A percentile compares a stretch with the other conserved stretches of the same genome.
Conservation (phyloP, 64 coral and sea anemone genomes). For the Pocillopora damicornis region DNA sequence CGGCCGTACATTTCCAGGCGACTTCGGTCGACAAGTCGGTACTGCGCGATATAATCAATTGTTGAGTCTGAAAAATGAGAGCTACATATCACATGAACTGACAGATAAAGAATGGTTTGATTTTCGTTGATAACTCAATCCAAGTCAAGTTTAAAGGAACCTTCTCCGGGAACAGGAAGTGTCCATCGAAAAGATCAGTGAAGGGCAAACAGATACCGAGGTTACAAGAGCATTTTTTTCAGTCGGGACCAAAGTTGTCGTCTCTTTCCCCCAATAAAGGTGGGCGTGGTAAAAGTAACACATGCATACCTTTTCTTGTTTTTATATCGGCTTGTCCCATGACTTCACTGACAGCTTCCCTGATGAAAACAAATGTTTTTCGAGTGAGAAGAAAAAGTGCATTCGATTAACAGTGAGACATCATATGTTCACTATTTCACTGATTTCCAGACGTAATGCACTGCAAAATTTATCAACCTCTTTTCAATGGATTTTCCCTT, state of each 20-base stretch:
- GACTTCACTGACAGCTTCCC: constrained; percentile 56
- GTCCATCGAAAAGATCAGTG: too few species aligned
- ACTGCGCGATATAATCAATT: constrained; percentile 81
- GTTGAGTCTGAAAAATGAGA: constrained; percentile 56
- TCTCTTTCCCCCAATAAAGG: too few species aligned
- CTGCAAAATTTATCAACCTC: too few species aligned
- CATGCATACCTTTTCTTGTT: constrained; percentile 48
- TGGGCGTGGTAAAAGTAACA: neutral
- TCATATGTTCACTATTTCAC: too few species aligned
- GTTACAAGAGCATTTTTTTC: too few species aligned
- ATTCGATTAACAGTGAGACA: neutral
- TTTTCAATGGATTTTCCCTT: too few species aligned
- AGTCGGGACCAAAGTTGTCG: too few species aligned
- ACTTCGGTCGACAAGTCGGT: constrained; percentile 74
- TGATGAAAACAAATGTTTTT: constrained; percentile 22
- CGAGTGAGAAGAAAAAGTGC: neutral
- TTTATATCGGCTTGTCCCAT: constrained; percentile 74
- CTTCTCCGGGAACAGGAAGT: neutral
- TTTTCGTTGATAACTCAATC: neutral
- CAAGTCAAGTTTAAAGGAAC: neutral
- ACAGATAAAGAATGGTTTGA: neutral
- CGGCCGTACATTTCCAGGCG: constrained; percentile 79
- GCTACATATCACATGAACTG: neutral
- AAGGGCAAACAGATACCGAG: too few species aligned
- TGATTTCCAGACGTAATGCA: too few species aligned